These are phyloP conservation scores for Drosophila longiperda DNA, from an alignment of 2,888 invertebrate species.

Conservation along the genomic window DNA sequence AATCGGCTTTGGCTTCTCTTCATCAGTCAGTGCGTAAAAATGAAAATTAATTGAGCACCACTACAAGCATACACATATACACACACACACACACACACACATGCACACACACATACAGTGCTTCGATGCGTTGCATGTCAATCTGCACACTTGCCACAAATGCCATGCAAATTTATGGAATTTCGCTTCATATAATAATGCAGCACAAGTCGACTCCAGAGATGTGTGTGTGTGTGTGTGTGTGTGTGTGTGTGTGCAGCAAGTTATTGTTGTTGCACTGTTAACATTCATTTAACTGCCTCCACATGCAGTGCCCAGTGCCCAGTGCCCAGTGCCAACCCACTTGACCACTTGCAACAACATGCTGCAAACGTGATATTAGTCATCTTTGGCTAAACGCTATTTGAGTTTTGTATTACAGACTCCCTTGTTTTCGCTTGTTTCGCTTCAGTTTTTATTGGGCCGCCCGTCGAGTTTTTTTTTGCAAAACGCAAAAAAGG, in stretches of 20 bases:
- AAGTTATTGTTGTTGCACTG: conserved; percentile 35
- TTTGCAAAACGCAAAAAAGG: not conserved
- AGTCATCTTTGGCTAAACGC: conserved; percentile 77
- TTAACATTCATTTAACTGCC: conserved; percentile 64
- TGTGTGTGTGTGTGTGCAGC: conserved; percentile 12
- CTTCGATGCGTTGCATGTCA: conserved; percentile 50
- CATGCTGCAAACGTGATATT: conserved; percentile 61
- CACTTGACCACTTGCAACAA: conserved; percentile 66
- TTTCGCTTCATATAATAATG: conserved; percentile 28
- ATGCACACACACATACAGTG: not conserved
- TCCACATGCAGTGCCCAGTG: conserved; percentile 46
- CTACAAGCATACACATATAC: conserved; percentile 17
- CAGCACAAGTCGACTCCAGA: conserved; percentile 17
- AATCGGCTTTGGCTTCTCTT: conserved; percentile 30
- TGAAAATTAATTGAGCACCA: conserved; percentile 65
- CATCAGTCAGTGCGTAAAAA: conserved; percentile 59
- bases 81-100: not conserved
- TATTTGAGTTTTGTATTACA: conserved; percentile 68
- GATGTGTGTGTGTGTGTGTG: conserved; percentile 4
- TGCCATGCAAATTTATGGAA: conserved; percentile 63
- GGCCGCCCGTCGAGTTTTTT: conserved; percentile 33
- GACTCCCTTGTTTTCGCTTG: conserved; percentile 17
- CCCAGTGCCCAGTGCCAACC: conserved; percentile 25
- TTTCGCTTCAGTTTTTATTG: conserved; percentile 54
- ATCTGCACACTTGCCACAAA: conserved; percentile 59